Conservation (phyloP, 2,888 invertebrate species). For the Acanthosepion esculentum region DNA sequence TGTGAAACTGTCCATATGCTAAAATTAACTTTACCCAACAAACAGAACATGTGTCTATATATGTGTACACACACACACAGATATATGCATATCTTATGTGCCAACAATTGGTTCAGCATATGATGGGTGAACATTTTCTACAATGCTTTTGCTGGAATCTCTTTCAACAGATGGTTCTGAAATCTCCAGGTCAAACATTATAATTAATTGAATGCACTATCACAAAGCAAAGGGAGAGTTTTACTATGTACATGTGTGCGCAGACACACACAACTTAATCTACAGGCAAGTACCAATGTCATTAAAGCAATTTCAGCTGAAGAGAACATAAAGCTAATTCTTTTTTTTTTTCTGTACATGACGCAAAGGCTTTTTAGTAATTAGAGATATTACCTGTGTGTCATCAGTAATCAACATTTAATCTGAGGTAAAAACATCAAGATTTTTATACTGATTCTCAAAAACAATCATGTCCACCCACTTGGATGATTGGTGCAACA, state of each 20-base stretch:
- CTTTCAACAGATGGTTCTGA: not conserved
- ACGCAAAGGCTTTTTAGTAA: not conserved
- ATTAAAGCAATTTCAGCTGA: not conserved
- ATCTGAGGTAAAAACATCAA: too few relatives aligned
- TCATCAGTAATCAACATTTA: too few relatives aligned
- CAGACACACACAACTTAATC: not conserved
- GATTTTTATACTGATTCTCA: too few relatives aligned
- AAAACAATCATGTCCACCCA: too few relatives aligned
- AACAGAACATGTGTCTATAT: too few relatives aligned
- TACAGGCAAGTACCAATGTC: not conserved
- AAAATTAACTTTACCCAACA: too few relatives aligned
- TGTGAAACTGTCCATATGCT: too few relatives aligned
- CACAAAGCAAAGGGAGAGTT: not conserved
- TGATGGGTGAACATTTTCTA: not conserved
- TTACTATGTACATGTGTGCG: not conserved
- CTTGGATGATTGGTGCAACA: too few relatives aligned
- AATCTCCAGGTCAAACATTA: not conserved
- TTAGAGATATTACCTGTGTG: too few relatives aligned
- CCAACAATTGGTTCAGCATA: not conserved
- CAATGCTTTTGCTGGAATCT: not conserved
- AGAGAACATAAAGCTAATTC: not conserved
- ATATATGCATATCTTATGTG: not conserved
- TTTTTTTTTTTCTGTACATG: not conserved
- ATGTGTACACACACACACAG: not conserved
- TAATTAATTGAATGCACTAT: not conserved